These are phyloP conservation scores for Mesembrinibis cayennensis DNA, from an alignment of 2,113 vertebrate genomes.

Conservation along the genomic window DNA sequence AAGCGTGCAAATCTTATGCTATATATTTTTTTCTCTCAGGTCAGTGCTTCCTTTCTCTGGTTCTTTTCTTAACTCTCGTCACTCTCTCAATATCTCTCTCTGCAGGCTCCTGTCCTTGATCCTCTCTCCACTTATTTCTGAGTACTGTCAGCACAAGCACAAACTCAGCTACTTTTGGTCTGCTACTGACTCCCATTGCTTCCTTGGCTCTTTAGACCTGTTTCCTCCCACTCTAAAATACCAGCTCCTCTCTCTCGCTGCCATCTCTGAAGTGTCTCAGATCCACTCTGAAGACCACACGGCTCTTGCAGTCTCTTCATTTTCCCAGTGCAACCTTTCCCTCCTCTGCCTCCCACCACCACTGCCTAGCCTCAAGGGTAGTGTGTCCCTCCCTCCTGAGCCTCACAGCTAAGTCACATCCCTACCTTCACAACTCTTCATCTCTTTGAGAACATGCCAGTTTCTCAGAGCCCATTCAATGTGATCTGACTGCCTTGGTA, in stretches of 20 bases:
- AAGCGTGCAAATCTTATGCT: neutral
- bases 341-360: neutral
- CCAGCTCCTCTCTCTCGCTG: neutral
- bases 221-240: neutral
- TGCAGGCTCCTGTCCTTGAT: accelerated
- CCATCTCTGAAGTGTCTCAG: neutral
- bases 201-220: neutral
- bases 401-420: neutral
- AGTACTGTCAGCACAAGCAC: neutral
- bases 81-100: neutral
- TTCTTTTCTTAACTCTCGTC: neutral
- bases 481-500: neutral
- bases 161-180: neutral
- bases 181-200: neutral
- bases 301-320: accelerated
- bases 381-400: neutral
- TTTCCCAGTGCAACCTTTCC: accelerated
- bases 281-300: neutral
- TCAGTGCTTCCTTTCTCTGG: neutral
- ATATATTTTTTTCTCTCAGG: neutral
- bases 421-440: neutral
- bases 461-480: neutral
- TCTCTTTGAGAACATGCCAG: neutral
- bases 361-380: no score
- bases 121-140: neutral